These are phyloP conservation scores for Sarcophaga rosellei DNA, from an alignment of 2,888 invertebrate species.

Conservation along the genomic window DNA sequence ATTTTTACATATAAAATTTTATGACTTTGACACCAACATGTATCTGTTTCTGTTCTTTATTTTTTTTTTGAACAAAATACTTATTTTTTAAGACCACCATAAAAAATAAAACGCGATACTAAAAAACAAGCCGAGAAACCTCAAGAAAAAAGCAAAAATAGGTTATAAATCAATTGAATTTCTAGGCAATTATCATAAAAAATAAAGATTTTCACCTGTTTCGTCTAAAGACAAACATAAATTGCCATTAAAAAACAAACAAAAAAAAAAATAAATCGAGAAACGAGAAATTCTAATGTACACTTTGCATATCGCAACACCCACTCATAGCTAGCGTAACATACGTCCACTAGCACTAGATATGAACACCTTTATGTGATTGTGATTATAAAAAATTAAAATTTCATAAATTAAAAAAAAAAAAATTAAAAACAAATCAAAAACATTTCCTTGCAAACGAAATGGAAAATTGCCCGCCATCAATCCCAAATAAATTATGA, in stretches of 20 bases:
- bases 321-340: not conserved
- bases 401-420: too few species aligned
- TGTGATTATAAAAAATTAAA: not conserved
- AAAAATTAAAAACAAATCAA: too few species aligned
- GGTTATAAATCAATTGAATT: constrained; percentile 18
- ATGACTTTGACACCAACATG: constrained; percentile 35
- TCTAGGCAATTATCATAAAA: constrained; percentile 57
- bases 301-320: not conserved
- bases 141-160: not conserved
- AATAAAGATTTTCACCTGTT: constrained; percentile 62
- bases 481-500: too few species aligned
- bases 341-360: too few species aligned
- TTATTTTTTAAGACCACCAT: constrained; percentile 8
- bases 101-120: not conserved
- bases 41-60: not conserved
- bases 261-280: too few species aligned
- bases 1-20: constrained; percentile 28
- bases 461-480: too few species aligned
- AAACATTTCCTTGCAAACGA: too few species aligned
- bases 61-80: too few species aligned
- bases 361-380: too few species aligned
- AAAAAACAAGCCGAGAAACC: not conserved
- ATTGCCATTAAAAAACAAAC: constrained; percentile 44
- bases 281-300: too few species aligned
- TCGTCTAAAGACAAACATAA: constrained; percentile 48